phyloP scores from a whole-genome alignment of 2,113 vertebrate genomes.

The Peucedramus taeniatus region DNA sequence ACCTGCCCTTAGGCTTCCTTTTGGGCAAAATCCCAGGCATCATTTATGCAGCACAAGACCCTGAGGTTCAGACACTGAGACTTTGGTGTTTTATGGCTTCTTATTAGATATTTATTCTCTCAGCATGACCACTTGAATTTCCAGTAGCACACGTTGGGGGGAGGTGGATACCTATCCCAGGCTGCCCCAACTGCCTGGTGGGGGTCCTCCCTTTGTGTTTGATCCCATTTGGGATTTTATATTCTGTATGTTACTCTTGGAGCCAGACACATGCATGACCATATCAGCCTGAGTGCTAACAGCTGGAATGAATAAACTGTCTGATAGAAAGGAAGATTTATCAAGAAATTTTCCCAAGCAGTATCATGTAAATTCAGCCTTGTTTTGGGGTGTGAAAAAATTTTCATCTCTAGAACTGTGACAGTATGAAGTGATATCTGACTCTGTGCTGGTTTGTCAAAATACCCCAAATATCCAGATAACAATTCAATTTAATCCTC shows the following conservation, averaged over 20 bases:
- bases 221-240: neutral
- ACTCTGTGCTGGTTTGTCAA: neutral
- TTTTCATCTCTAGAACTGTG: neutral
- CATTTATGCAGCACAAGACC: neutral
- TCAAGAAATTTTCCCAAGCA: neutral
- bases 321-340: neutral
- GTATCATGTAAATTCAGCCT: neutral
- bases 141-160: neutral
- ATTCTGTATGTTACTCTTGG: neutral
- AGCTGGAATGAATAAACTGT: neutral
- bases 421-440: neutral
- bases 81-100: neutral
- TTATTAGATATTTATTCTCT: conserved; percentile 15
- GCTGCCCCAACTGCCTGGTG: neutral
- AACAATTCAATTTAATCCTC: neutral
- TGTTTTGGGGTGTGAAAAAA: neutral
- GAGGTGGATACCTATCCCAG: neutral
- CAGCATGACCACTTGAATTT: neutral
- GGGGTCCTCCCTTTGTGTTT: neutral
- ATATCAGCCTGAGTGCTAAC: neutral
- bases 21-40: neutral
- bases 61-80: neutral
- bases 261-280: neutral
- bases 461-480: neutral
- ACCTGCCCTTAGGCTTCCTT: neutral